Conservation (phyloP, 2,113 vertebrate genomes). For the Eonycteris spelaea region DNA sequence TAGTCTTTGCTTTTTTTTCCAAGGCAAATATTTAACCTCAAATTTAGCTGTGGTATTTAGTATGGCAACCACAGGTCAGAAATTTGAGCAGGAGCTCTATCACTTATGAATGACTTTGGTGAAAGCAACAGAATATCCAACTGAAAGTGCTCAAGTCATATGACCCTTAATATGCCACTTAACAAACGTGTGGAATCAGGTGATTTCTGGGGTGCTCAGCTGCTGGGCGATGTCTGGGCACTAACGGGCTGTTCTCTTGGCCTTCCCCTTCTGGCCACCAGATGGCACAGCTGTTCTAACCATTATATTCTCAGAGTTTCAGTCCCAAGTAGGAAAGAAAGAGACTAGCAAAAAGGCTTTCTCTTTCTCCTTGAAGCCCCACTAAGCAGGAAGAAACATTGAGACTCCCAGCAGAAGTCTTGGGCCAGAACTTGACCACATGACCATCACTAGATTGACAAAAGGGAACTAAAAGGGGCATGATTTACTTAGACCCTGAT, state of each 20-base stretch:
- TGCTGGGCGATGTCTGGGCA: not conserved
- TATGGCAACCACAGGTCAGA: not conserved
- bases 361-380: not conserved
- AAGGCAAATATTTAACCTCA: not conserved
- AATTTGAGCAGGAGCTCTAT: not conserved
- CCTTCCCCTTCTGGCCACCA: constrained; percentile 26
- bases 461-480: not conserved
- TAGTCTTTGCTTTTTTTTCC: not conserved
- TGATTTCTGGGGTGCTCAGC: not conserved
- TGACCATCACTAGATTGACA: not conserved
- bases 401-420: not conserved
- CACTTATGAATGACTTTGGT: not conserved
- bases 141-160: not conserved
- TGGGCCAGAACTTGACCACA: not conserved
- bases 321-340: not conserved
- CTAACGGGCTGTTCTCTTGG: not conserved
- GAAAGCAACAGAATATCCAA: not conserved
- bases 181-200: not conserved
- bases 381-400: not conserved
- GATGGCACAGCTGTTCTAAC: constrained; percentile 43
- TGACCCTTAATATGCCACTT: not conserved
- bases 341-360: not conserved
- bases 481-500: not conserved
- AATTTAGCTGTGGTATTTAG: not conserved
- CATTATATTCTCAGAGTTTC: not conserved